Evolutionary conservation across 1,140 invertebrate species (phyloP), one percentile per base, ranked within the genome.

Genomic region (Scaptodrosophila lebanonensis): DNA sequence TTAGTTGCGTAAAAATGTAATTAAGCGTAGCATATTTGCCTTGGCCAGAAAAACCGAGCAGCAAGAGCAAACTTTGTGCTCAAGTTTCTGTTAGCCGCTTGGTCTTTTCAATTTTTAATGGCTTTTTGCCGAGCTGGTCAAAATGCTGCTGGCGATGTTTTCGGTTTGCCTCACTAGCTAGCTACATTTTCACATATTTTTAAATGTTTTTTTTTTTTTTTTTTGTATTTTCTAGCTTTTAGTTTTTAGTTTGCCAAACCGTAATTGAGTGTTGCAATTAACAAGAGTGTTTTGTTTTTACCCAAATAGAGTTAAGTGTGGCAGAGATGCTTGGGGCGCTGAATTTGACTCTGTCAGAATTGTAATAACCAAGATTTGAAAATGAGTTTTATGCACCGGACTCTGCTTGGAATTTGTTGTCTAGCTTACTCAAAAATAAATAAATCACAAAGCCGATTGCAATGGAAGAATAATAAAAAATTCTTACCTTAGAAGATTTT

Each of bases 1-100:
- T 76, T 61, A 83, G 44, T 67, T 71, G 56, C 52, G 58, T 67
- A 67, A 72, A 71, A 76, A 71, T 76, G 70, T 83, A 83, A 83
- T 83, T 83, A 83, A 83, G 63, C 70, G 76, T 53, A 48, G 59
- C 65, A 64, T 43, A 66, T 57, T 63, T 47, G 52, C 17, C 39
- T 15, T 29, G 30, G 15, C 29, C 43, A 33, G 8, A 29, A 25
- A 25, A n/a, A 45, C 16, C 18, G 9, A 40, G 17, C 29, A 63
- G 44, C 44, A 63, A 36, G 45, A 49, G 22, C 56, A 57, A n/a
- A 29, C 43, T 16, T 17, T 16, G 29, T 50, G 7, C 52, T 57
- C 47, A 47, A 30, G 40, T 42, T 11, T 13, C 64, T 25, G 33
- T 20, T 17, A 54, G 60, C 27, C 8, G 22, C 8, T 8, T 25